These are phyloP conservation scores for Phrixothrix hirtus DNA, from an alignment of 2,888 invertebrate genomes.

Conservation along the genomic window DNA sequence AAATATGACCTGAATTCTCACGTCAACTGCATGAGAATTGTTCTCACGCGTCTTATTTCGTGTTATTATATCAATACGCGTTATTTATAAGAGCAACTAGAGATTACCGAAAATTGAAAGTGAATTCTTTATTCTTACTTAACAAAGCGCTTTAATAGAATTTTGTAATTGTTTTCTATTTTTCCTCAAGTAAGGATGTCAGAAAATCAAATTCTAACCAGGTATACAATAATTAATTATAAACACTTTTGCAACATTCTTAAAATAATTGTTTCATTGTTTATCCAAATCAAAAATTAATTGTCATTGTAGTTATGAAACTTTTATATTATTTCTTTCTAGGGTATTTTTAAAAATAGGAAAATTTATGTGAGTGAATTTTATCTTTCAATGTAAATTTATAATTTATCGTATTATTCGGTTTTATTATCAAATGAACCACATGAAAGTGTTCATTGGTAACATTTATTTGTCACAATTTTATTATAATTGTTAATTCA, in stretches of 20 bases:
- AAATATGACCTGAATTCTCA: conserved; percentile 4
- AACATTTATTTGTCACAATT: too few species aligned
- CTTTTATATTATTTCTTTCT: too few species aligned
- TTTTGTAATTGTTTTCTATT: conserved; percentile 9
- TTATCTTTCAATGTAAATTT: not conserved
- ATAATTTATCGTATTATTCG: not conserved
- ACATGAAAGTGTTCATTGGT: too few species aligned
- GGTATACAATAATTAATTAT: not conserved
- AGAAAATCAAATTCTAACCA: not conserved
- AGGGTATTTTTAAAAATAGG: too few species aligned
- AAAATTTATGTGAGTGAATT: too few species aligned
- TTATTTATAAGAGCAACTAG: not conserved
- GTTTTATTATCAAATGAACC: not conserved
- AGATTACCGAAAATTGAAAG: conserved; percentile 14
- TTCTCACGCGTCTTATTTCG: conserved; percentile 4
- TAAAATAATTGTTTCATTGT: too few species aligned
- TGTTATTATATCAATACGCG: not conserved
- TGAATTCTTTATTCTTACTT: conserved; percentile 5
- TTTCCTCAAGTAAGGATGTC: not conserved
- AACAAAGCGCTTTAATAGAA: conserved; percentile 10
- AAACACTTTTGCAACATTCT: not conserved
- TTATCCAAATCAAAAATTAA: too few species aligned
- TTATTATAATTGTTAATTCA: too few species aligned
- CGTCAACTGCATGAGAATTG: conserved; percentile 2
- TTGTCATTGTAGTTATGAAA: too few species aligned